These are phyloP conservation scores for Chlorospingus flavigularis DNA, from an alignment of 2,797 vertebrate genomes.

Conservation along the genomic window DNA sequence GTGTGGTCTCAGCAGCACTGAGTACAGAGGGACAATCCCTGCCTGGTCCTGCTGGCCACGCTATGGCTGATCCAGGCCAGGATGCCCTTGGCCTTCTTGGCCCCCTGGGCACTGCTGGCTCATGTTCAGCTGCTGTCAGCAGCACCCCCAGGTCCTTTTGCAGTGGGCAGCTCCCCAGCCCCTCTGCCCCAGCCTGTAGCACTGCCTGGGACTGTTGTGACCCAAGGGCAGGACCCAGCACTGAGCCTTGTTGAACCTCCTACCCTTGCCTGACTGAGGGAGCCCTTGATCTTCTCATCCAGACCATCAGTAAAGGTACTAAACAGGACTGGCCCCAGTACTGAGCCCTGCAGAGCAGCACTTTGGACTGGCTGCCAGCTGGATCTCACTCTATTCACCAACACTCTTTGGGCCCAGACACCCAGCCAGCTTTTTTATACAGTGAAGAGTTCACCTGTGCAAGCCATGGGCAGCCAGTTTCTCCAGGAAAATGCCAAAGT, in stretches of 20 bases:
- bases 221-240: background rate
- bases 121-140: background rate
- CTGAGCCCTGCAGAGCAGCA: background rate
- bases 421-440: background rate
- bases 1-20: background rate
- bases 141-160: background rate
- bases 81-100: background rate
- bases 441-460: background rate
- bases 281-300: fast-evolving
- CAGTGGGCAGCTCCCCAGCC: background rate
- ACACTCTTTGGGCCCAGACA: background rate
- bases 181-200: background rate
- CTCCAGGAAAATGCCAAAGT: background rate
- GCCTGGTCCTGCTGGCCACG: background rate
- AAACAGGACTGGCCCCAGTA: background rate
- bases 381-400: background rate
- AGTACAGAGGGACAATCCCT: fast-evolving
- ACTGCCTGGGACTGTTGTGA: background rate
- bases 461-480: background rate
- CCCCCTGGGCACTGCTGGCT: background rate
- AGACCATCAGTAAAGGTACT: fast-evolving
- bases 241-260: background rate
- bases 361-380: background rate
- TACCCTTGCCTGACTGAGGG: background rate
- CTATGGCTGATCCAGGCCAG: background rate